These are phyloP conservation scores for Pitangus sulphuratus DNA, from an alignment of 2,797 vertebrate genomes.

Conservation along the genomic window DNA sequence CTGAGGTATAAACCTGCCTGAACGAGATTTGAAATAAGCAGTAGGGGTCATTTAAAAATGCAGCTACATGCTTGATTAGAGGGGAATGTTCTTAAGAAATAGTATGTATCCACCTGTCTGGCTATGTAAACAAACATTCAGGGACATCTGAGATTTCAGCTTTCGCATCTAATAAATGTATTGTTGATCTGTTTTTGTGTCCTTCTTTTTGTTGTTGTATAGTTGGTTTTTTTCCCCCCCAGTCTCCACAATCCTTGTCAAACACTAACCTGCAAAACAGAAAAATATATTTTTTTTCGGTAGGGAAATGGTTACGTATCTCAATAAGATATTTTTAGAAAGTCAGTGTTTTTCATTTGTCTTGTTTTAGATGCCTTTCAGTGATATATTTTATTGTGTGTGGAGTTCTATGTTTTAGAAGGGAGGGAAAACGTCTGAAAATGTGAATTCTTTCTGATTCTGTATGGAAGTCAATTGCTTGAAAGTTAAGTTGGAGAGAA, in stretches of 20 bases:
- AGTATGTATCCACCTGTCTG: neutral
- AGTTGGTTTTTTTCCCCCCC: rapidly evolving
- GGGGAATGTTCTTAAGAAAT: neutral
- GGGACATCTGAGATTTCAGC: neutral
- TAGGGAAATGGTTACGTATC: neutral
- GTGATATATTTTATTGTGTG: neutral
- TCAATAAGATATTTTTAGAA: neutral
- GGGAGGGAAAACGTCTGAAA: neutral
- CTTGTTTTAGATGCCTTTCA: neutral
- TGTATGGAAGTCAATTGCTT: neutral
- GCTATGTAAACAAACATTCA: neutral
- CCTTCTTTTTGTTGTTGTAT: neutral
- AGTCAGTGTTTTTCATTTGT: neutral
- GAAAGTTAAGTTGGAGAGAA: neutral
- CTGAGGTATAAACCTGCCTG: slow-evolving; percentile 55
- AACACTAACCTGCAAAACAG: neutral
- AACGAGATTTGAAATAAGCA: slow-evolving; percentile 42
- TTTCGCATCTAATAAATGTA: neutral
- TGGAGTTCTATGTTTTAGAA: neutral
- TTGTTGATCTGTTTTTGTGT: neutral
- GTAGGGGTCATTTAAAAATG: slow-evolving; percentile 53
- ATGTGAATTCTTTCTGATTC: neutral
- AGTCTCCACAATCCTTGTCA: neutral
- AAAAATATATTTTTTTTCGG: neutral
- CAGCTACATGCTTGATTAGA: slow-evolving; percentile 19